These are phyloP conservation scores for Callopanchax toddi DNA, from an alignment of 2,113 vertebrate species.

Conservation along the genomic window DNA sequence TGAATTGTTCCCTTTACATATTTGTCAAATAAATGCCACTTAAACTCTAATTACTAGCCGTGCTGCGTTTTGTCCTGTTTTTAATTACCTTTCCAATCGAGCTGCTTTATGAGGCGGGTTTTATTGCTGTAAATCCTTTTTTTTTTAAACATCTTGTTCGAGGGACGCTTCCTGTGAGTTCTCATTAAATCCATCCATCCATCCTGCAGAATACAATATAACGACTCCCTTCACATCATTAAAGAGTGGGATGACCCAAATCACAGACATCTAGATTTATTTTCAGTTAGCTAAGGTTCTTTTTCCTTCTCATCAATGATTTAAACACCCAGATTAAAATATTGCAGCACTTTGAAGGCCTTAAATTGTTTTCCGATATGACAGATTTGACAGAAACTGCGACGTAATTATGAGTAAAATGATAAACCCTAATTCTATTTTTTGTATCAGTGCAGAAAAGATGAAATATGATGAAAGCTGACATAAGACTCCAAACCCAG, in stretches of 20 bases:
- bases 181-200: background rate
- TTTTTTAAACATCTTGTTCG: background rate
- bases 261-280: background rate
- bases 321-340: too few species aligned
- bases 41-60: slow-evolving; percentile 7
- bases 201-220: background rate
- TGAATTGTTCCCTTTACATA: slow-evolving; percentile 6
- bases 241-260: background rate
- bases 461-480: too few species aligned
- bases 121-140: background rate
- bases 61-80: slow-evolving; percentile 5
- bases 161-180: background rate
- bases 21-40: slow-evolving; percentile 21
- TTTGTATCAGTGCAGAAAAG: too few species aligned
- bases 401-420: too few species aligned
- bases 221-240: background rate
- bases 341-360: too few species aligned
- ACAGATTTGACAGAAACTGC: too few species aligned
- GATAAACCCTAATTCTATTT: too few species aligned
- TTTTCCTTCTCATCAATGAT: too few species aligned
- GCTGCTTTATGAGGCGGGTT: background rate
- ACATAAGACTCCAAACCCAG: too few species aligned
- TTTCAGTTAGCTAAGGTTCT: background rate
- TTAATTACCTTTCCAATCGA: background rate
- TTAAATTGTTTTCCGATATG: too few species aligned